phyloP scores from a whole-genome alignment of 2,888 invertebrate genomes.

The Piscicola geometra region DNA sequence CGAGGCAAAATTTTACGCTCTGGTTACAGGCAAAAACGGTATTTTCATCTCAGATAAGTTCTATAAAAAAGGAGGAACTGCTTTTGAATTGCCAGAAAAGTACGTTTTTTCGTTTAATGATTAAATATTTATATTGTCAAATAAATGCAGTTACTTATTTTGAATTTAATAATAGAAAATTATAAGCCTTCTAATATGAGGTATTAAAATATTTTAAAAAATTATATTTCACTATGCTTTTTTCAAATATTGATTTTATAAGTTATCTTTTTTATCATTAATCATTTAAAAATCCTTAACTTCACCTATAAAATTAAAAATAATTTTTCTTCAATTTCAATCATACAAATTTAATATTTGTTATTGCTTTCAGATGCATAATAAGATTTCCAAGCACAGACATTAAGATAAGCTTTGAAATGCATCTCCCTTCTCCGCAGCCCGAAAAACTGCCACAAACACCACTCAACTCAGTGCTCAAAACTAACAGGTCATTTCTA shows the following conservation, averaged over 20 bases:
- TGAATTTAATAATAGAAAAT: too few species aligned
- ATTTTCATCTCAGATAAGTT: slow-evolving; percentile 95
- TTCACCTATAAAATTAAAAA: too few species aligned
- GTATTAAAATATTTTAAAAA: too few species aligned
- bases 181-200: too few species aligned
- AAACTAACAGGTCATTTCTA: slow-evolving; percentile 23
- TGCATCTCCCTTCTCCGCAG: slow-evolving; percentile 66
- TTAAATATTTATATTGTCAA: not conserved
- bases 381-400: slow-evolving; percentile 95
- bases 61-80: slow-evolving; percentile 85
- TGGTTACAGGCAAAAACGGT: slow-evolving; percentile 94
- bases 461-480: slow-evolving; percentile 3
- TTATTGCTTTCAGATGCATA: slow-evolving; percentile 75
- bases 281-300: too few species aligned
- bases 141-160: too few species aligned
- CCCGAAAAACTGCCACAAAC: not conserved
- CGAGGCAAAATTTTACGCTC: slow-evolving; percentile 74
- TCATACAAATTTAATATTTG: not conserved
- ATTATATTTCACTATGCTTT: not conserved
- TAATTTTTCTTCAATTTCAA: slow-evolving; percentile 3
- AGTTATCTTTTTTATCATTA: too few species aligned
- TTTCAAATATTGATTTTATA: not conserved
- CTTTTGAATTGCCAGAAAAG: slow-evolving; percentile 84
- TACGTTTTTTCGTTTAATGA: slow-evolving; percentile 56
- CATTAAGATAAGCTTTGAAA: slow-evolving; percentile 87